Evolutionary conservation across 1,140 invertebrate species (phyloP), one percentile per base, ranked within the genome.

Genomic region (Lucilia cuprina): DNA sequence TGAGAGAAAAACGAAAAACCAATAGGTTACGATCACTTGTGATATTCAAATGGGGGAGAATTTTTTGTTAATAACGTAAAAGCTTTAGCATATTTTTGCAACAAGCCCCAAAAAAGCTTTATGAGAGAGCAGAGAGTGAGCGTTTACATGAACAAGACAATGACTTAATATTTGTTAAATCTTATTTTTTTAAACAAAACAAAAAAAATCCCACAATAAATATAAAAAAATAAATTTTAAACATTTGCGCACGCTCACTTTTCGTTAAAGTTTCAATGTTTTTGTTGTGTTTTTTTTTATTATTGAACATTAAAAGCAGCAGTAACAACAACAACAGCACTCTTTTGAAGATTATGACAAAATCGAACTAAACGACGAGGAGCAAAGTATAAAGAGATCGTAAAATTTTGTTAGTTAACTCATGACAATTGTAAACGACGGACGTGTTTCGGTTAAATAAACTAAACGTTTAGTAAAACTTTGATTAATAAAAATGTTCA

Each of bases 401-500:
- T 49, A n/a, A 80, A 80, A 47, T 49, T 77, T 49, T n/a, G n/a
- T n/a, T n/a, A 80, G 77, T 80, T 80, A 47, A 80, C 41, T 80
- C 41, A 80, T 80, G 77, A 80, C 77, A 80, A 80, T 80, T 80
- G 77, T 80, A 21, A 80, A 50, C 77, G 77, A 19, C 77, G 77
- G 77, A 80, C 77, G 77, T 80, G 77, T 80, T 80, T 80, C 77
- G 77, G 77, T 80, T 80, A 83, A 17, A 78, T 3, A 35, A 78
- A 49, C 13, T 12, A 41, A 41, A n/a, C n/a, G 35, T 41, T 41
- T 41, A 41, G 35, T 41, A 41, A 41, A 41, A 5, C 35, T 55
- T 7, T 55, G 13, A 12, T 17, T 55, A 17, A 47, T 49, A 25
- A 12, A 47, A 17, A 17, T 82, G 17, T 7, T 49, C 2, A 19